Evolutionary conservation across 2,113 vertebrate genomes (phyloP), one percentile per base, ranked within the genome.

Genomic region (Marmota monax): DNA sequence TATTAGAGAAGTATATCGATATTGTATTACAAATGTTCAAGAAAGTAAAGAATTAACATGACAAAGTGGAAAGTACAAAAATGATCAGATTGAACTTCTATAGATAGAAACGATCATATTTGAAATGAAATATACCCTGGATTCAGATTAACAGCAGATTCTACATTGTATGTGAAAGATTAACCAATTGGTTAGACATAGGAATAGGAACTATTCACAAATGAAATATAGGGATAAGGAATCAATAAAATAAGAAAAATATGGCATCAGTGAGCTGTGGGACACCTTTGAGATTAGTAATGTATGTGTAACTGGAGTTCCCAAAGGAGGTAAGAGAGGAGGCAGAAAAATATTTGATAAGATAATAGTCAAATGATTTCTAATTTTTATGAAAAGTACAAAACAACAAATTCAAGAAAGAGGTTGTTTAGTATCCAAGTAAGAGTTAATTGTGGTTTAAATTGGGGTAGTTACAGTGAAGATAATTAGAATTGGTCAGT

Each of bases 371-470:
- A 16, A 76, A 83, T 86, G 11, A 25, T 45, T 85, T 83, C 25
- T 29, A 72, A 76, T 88, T 97, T 72, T 84, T 20, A 61, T 67
- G 34, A 73, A 88, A 92, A 90, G 7, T 37, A 63, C 85, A 89
- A 88, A 51, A 14, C 42, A 45, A 72, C 18, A 83, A 7, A 92
- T 94, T 9, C 37, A 96, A 63, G 69, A 86, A 56, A 78, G 6
- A 11, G 5, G 16, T 5, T 84, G 34, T 22, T 72, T 61, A 69
- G 23, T 74, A 80, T 84, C 22, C 8, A 85, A 8, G 70, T 88
- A 22, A 78, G 39, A 86, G 23, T 42, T 63, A 17, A 53, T 45
- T 78, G n/a, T 84, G 12, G 6, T 70, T 84, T 79, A 25, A 74
- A 80, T 20, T 69, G 79, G 23, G 2, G 27, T 48, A 45, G n/a